phyloP scores from a whole-genome alignment of 2,888 invertebrate genomes.

The Caenorhabditis afra region DNA sequence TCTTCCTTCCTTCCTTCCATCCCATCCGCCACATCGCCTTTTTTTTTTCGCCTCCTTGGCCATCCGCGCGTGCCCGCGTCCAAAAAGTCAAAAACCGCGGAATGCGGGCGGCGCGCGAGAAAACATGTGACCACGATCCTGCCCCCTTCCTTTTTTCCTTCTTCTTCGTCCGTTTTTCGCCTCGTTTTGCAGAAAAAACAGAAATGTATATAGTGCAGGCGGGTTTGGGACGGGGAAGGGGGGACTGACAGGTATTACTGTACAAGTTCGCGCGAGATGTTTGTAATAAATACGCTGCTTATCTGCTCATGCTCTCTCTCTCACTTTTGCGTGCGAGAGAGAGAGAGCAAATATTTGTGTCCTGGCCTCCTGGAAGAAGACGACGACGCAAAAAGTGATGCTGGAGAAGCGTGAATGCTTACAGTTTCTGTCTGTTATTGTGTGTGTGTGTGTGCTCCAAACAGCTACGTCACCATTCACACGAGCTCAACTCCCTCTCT shows the following conservation, averaged over 20 bases:
- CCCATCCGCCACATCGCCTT: background rate
- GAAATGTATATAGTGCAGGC: background rate
- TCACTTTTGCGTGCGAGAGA: no score
- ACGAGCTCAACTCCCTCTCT: no score
- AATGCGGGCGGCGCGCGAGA: no score
- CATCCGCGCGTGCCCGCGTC: constrained; percentile 3
- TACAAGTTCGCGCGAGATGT: background rate
- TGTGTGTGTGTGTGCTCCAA: no score
- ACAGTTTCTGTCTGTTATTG: no score
- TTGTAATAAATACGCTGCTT: background rate
- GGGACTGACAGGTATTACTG: background rate
- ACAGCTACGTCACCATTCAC: no score
- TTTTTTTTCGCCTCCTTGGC: constrained; percentile 1
- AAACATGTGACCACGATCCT: background rate
- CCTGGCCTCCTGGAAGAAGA: no score
- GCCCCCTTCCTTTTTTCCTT: background rate
- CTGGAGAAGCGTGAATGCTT: no score
- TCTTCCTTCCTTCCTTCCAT: background rate
- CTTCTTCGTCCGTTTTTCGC: no score
- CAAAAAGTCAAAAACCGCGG: constrained; percentile 19
- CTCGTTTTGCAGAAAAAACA: background rate
- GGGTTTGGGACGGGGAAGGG: no score
- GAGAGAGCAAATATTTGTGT: no score
- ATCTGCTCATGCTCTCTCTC: background rate
- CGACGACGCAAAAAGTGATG: no score